phyloP scores from a whole-genome alignment of 2,797 vertebrate genomes.

The Typhlichthys subterraneus region DNA sequence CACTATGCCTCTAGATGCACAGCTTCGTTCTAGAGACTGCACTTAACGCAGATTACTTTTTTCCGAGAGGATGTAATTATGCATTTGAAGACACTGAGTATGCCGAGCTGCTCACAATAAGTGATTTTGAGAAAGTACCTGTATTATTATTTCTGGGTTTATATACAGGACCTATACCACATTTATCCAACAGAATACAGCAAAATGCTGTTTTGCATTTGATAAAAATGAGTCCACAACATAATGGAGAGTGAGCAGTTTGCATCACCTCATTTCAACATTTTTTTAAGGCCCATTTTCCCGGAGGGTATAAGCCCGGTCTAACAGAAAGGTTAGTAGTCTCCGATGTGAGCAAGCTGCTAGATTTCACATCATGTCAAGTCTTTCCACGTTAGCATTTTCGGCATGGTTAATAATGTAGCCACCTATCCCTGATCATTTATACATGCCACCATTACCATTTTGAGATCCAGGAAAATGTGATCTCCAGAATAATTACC shows the following conservation, averaged over 20 bases:
- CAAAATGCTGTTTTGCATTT: slow-evolving; percentile 28
- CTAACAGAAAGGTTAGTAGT: slow-evolving; percentile 72
- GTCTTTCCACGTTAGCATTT: slow-evolving; percentile 67
- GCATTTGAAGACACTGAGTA: slow-evolving; percentile 2
- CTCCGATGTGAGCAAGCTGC: slow-evolving; percentile 74
- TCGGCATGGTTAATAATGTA: slow-evolving; percentile 69
- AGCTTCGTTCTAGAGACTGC: not conserved
- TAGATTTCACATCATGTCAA: slow-evolving; percentile 73
- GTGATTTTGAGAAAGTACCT: slow-evolving; percentile 1
- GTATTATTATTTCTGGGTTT: not conserved
- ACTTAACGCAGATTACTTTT: slow-evolving; percentile 2
- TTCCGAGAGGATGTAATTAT: not conserved
- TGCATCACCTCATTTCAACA: slow-evolving; percentile 68
- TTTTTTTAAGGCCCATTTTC: slow-evolving; percentile 57
- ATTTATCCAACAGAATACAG: slow-evolving; percentile 8
- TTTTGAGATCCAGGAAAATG: slow-evolving; percentile 40
- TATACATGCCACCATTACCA: slow-evolving; percentile 49
- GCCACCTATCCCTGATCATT: slow-evolving; percentile 57
- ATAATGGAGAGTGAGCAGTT: slow-evolving; percentile 57
- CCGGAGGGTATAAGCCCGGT: slow-evolving; percentile 58
- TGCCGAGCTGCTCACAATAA: slow-evolving; percentile 8
- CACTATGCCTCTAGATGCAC: not conserved
- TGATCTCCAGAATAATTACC: slow-evolving; percentile 71
- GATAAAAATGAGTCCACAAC: slow-evolving; percentile 25
- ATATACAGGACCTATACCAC: not conserved